A percentile compares a stretch with the other conserved stretches of the same genome.
These are phyloP conservation scores for Oncorhynchus kisutch DNA, from an alignment of 2,113 vertebrate species.

Conservation along the genomic window DNA sequence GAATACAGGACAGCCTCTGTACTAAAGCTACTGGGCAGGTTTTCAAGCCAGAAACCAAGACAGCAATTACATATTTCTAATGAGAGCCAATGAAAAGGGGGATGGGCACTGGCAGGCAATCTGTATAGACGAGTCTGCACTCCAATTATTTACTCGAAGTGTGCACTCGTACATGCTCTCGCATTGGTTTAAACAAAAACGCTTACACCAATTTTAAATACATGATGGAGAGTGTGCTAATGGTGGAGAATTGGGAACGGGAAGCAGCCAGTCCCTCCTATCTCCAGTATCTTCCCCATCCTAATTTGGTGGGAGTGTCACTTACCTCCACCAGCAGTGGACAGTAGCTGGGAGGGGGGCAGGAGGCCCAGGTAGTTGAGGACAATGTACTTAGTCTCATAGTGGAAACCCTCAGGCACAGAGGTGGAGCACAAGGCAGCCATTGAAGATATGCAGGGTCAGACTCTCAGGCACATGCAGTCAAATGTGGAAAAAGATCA, in stretches of 20 bases:
- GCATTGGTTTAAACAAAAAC: neutral
- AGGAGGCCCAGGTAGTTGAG: conserved; percentile 87
- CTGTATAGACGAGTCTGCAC: neutral
- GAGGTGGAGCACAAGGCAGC: conserved; percentile 62
- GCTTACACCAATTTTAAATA: neutral
- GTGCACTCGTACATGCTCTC: too few relatives aligned
- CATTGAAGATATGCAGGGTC: conserved; percentile 60
- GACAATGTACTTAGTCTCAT: conserved; percentile 91
- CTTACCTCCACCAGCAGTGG: conserved; percentile 62
- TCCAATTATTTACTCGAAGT: neutral
- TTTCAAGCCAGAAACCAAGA: conserved; percentile 1
- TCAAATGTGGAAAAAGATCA: conserved; percentile 37
- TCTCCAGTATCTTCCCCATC: too few relatives aligned
- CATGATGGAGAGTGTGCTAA: conserved; percentile 6
- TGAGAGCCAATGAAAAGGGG: neutral
- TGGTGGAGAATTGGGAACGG: too few relatives aligned
- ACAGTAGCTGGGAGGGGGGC: conserved; percentile 66
- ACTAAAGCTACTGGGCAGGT: neutral
- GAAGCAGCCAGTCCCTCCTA: too few relatives aligned
- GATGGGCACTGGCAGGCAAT: conserved; percentile 32
- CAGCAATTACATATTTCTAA: conserved; percentile 11
- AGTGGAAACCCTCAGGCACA: conserved; percentile 89
- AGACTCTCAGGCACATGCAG: conserved; percentile 62
- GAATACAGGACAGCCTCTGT: neutral
- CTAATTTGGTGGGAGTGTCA: neutral